A percentile compares a stretch with the other conserved stretches of the same genome.
Evolutionary conservation across 2,113 vertebrate species (phyloP).

Genomic region (Spea multiplicata): DNA sequence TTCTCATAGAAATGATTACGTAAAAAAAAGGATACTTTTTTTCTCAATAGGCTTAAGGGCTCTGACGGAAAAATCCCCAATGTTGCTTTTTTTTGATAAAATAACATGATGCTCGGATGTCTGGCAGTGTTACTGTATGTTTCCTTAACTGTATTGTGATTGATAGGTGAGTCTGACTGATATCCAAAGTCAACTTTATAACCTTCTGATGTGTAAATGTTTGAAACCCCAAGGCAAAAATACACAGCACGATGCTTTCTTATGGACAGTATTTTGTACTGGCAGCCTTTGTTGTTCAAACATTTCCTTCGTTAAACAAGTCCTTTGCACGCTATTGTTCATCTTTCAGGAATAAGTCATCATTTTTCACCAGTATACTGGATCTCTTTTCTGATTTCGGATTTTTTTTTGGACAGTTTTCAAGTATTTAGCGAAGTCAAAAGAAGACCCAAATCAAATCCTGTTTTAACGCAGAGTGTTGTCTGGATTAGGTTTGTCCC

Average conservation of each 20-base stretch:
- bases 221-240: conserved; percentile 59
- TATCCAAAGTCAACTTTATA: conserved; percentile 65
- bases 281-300: conserved; percentile 8
- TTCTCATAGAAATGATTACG: too few species aligned
- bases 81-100: background rate
- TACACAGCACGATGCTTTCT: conserved; percentile 56
- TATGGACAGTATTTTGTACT: conserved; percentile 54
- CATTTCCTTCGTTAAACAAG: conserved; percentile 31
- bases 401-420: too few species aligned
- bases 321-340: conserved; percentile 12
- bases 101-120: background rate
- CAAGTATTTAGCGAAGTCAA: too few species aligned
- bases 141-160: conserved; percentile 39
- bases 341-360: background rate
- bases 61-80: too few species aligned
- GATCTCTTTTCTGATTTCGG: too few species aligned
- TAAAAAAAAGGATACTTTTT: too few species aligned
- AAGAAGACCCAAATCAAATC: too few species aligned
- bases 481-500: too few species aligned
- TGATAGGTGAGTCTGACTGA: conserved; percentile 61
- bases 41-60: too few species aligned
- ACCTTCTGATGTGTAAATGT: conserved; percentile 62
- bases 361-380: too few species aligned
- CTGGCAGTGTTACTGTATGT: background rate
- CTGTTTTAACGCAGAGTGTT: too few species aligned